These are phyloP conservation scores for Prorops nasuta DNA, from an alignment of 1,140 invertebrate species.

Conservation along the genomic window DNA sequence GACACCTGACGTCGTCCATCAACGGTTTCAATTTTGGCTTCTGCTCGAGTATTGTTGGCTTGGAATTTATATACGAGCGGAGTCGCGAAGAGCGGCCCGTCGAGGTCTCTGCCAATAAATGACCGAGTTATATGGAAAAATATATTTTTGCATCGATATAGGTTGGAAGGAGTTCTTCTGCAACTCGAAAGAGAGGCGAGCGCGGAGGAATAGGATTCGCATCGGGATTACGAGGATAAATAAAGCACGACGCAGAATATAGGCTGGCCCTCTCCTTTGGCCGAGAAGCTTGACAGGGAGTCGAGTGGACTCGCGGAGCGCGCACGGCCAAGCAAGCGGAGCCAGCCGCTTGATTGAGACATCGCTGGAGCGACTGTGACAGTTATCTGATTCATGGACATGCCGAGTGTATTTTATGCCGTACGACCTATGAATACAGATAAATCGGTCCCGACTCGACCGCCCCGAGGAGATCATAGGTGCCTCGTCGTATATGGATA, in stretches of 20 bases:
- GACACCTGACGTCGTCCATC: conserved; percentile 15
- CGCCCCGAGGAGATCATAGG: conserved; percentile 41
- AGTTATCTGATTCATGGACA: conserved; percentile 60
- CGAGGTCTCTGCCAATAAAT: no score
- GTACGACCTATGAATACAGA: conserved; percentile 59
- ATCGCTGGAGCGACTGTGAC: conserved; percentile 52
- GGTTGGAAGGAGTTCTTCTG: no score
- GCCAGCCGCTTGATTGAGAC: conserved; percentile 53
- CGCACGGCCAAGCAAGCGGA: conserved; percentile 18
- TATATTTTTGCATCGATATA: no score
- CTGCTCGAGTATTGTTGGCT: no score
- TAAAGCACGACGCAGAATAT: conserved; percentile 15
- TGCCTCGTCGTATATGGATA: conserved; percentile 31
- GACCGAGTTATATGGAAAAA: no score
- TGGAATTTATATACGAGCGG: neutral
- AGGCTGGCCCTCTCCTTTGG: no score
- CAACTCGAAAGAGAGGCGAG: neutral
- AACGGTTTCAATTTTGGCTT: no score
- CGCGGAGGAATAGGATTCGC: neutral
- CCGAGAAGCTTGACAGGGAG: no score
- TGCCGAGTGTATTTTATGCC: conserved; percentile 57
- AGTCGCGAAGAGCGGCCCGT: neutral
- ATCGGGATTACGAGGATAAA: conserved; percentile 26
- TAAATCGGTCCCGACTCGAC: conserved; percentile 37
- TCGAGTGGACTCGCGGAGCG: conserved; percentile 11